Evolutionary conservation across 2,113 vertebrate species (phyloP).

Genomic region (Perca flavescens): DNA sequence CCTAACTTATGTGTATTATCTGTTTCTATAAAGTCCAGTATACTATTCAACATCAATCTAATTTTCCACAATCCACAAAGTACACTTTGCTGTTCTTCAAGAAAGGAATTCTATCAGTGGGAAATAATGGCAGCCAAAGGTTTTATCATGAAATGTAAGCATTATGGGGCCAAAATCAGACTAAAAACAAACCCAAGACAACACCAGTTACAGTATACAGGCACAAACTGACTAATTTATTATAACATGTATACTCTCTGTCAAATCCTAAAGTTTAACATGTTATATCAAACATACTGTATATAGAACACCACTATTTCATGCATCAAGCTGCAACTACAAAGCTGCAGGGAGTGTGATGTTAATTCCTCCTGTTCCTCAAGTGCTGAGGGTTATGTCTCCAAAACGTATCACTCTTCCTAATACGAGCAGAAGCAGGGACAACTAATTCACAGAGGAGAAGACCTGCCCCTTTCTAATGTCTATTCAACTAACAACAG

Average conservation of each 20-base stretch:
- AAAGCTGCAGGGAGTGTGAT: too few species aligned
- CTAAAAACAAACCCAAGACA: not conserved
- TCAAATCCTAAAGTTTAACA: not conserved
- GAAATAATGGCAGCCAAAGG: not conserved
- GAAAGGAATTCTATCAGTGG: not conserved
- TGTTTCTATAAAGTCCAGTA: too few species aligned
- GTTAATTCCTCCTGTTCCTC: too few species aligned
- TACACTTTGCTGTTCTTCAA: not conserved
- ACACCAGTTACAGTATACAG: not conserved
- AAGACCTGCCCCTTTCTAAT: not conserved
- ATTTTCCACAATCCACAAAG: not conserved
- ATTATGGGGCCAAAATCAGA: not conserved
- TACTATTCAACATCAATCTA: too few species aligned
- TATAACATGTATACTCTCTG: not conserved
- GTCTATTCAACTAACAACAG: not conserved
- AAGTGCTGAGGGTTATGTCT: too few species aligned
- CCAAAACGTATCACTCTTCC: too few species aligned
- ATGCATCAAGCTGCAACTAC: too few species aligned
- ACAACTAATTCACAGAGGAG: not conserved
- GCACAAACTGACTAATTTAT: not conserved
- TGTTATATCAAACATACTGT: not conserved
- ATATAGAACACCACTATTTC: too few species aligned
- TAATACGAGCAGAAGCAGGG: too few species aligned
- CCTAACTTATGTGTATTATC: too few species aligned
- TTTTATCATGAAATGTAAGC: not conserved